A percentile compares a stretch with the other conserved stretches of the same genome.
Evolutionary conservation across 1,140 invertebrate genomes (phyloP).

Genomic region (Ostrea denselamellosa): DNA sequence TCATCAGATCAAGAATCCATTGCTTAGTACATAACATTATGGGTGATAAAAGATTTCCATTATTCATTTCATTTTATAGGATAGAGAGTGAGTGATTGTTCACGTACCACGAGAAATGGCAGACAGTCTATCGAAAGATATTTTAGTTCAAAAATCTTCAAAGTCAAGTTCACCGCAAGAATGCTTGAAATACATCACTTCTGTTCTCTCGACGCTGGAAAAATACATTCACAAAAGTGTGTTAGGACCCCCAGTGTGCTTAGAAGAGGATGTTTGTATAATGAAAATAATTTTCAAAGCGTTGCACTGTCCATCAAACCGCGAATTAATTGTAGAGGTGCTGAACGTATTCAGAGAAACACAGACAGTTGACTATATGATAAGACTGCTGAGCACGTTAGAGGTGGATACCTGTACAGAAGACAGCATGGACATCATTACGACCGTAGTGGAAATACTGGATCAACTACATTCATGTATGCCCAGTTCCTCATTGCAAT

Average conservation of each 20-base stretch:
- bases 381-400: neutral
- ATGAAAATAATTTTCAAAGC: neutral
- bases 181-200: neutral
- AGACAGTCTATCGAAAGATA: neutral
- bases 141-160: neutral
- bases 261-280: neutral
- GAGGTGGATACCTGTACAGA: neutral
- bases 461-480: conserved; percentile 5
- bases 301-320: neutral
- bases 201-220: neutral
- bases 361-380: neutral
- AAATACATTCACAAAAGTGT: neutral
- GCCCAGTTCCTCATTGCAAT: neutral
- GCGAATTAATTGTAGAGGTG: neutral
- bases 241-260: neutral
- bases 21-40: neutral
- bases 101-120: neutral
- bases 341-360: neutral
- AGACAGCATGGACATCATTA: neutral
- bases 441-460: neutral
- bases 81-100: neutral
- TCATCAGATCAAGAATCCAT: no score
- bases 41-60: neutral
- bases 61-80: neutral
- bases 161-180: neutral